Evolutionary conservation across 2,888 invertebrate species (phyloP), one percentile per base, ranked within the genome.

Genomic region (Enoplolaimus lenunculus): DNA sequence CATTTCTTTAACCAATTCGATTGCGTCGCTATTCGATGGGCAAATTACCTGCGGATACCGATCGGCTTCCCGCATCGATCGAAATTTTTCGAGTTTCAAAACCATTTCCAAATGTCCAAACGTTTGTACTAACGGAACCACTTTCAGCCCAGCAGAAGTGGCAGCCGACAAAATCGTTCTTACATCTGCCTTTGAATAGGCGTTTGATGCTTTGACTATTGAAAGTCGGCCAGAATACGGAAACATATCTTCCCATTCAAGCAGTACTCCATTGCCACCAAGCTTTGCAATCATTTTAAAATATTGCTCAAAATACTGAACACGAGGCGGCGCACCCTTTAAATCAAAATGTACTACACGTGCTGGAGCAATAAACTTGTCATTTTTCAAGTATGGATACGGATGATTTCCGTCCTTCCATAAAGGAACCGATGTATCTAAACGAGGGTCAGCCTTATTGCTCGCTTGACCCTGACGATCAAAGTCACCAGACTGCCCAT

Each of bases 161-260:
- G 82, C 81, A 64, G 81, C 70, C 57, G 75, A 74, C 59, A 77
- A 76, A 13, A 83, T 75, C 62, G 75, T 74, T 62, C 74, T 68
- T 13, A 76, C 71, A 65, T 75, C 74, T 1, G 72, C 72, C 1
- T 26, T 26, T 1, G 45, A 80, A 75, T 82, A 82, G 34, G 80
- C 79, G 74, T 77, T 73, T 57, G 74, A 73, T 30, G 77, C 74
- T 7, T 76, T 74, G 21, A 81, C 69, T 16, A 75, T 75, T 21
- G 73, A 72, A 21, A 82, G 75, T 28, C 77, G 74, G 2, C 78
- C 81, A 68, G 75, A 75, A 74, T 81, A 83, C 1, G 83, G 83
- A 75, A 82, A 83, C 78, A 80, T 82, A 72, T 83, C 83, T 73
- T 83, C 83, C 77, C 82, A 83, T 73, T 83, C 83, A 29, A 83